Evolutionary conservation across 2,888 invertebrate species (phyloP).

Genomic region (Dasysyrphus tricinctus): DNA sequence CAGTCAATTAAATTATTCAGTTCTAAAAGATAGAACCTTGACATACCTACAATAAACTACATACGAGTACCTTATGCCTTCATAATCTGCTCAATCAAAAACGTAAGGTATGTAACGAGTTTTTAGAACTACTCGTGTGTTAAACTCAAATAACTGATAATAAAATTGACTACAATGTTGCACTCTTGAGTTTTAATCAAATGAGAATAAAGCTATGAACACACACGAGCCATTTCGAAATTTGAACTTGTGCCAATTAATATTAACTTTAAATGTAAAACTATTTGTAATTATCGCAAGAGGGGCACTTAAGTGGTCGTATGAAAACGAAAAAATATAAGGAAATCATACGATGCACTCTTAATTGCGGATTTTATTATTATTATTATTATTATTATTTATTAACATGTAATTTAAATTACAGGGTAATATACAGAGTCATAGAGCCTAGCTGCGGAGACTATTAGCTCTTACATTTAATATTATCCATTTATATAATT

Average conservation of each 20-base stretch:
- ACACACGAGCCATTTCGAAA: background rate
- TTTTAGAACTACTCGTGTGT: background rate
- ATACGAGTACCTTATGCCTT: too few relatives aligned
- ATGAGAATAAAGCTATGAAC: background rate
- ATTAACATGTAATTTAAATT: too few relatives aligned
- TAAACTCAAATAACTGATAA: background rate
- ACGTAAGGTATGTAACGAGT: background rate
- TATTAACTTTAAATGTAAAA: background rate
- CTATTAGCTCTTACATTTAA: too few relatives aligned
- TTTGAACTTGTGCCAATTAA: background rate
- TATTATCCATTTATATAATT: too few relatives aligned
- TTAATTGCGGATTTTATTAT: background rate
- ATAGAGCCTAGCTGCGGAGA: too few relatives aligned
- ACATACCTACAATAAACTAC: background rate
- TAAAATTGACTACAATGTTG: slow-evolving; percentile 15
- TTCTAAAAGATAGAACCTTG: slow-evolving; percentile 19
- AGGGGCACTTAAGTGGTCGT: background rate
- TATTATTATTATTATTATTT: too few relatives aligned
- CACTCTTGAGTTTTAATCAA: slow-evolving; percentile 13
- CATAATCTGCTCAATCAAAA: background rate
- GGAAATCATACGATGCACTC: background rate
- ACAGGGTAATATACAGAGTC: too few relatives aligned
- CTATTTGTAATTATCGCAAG: background rate
- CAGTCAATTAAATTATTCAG: slow-evolving; percentile 1
- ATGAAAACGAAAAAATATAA: background rate